Base-by-base conservation (phyloP, 1,140 invertebrate genomes). In the Muscidifurax raptorellus region DNA sequence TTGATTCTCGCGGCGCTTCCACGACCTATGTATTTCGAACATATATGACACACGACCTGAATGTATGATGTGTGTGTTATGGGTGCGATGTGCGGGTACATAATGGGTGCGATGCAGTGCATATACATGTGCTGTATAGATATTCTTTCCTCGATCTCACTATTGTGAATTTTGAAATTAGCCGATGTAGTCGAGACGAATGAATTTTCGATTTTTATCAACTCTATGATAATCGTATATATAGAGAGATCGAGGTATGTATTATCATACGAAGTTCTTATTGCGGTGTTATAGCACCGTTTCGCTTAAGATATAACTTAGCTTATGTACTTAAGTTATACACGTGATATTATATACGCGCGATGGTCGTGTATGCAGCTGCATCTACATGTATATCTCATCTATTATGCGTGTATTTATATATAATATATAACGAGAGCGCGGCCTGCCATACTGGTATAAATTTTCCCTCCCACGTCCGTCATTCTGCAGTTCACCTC, bases 391-490 rank as follows among this genome's bases (percentile, higher is more conserved):
- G 18, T 59, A 5, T 59, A 59, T 18, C 47, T 18, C 18, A 15
- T 52, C 13, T 22, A 22, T 52, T 4, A 52, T 52, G 18, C 3
- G 47, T 52, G 18, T 52, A 52, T 5, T 18, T n/a, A n/a, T n/a
- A n/a, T n/a, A n/a, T n/a, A n/a, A 18, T 59, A 64, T 28, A 22
- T 32, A 78, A 78, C 76, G n/a, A 64, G 36, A 64, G 28, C 32
- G 25, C 30, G 77, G 12, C 18, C 30, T 36, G 18, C 44, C 74
- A 81, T 22, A 59, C 15, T 30, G 15, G 32, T 74, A 59, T 36
- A 80, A 81, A 74, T 82, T n/a, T 47, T 66, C n/a, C 25, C 64
- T 76, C 59, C 32, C 18, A 40, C 69, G 30, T 64, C 27, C 36
- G 22, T 59, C 22, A 7, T 22, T 13, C 12, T 13, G n/a, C n/a